Conservation (phyloP, 2,113 vertebrate genomes). For the Notothenia coriiceps region DNA sequence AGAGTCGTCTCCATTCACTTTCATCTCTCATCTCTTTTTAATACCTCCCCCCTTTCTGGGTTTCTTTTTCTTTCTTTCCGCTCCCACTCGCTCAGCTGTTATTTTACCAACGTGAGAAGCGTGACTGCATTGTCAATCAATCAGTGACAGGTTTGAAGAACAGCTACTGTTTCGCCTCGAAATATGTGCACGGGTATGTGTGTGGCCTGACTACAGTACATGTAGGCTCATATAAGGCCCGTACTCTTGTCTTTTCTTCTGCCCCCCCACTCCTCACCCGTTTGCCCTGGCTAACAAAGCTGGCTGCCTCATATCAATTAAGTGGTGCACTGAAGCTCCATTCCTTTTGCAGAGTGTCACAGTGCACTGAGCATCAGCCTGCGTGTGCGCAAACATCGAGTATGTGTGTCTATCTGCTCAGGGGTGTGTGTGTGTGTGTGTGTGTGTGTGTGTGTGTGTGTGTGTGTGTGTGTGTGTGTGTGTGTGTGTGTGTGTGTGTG, state of each 20-base stretch:
- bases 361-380: conserved; percentile 55
- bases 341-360: conserved; percentile 62
- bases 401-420: conserved; percentile 40
- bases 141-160: conserved; percentile 44
- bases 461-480: conserved; percentile 6
- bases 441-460: conserved; percentile 56
- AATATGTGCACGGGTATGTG: background rate
- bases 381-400: background rate
- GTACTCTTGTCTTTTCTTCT: conserved; percentile 34
- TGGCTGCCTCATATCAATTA: conserved; percentile 74
- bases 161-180: conserved; percentile 10
- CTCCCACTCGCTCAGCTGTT: conserved; percentile 64
- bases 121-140: conserved; percentile 65
- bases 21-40: conserved; percentile 80
- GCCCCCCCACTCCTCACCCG: background rate
- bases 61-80: conserved; percentile 56
- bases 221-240: conserved; percentile 38
- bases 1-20: conserved; percentile 74
- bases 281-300: conserved; percentile 61
- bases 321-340: conserved; percentile 65
- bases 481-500: conserved; percentile 56
- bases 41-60: conserved; percentile 64
- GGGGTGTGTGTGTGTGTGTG: conserved; percentile 42
- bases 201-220: background rate
- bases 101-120: conserved; percentile 48